These are phyloP conservation scores for Uloborus diversus DNA, from an alignment of 1,140 invertebrate species.

Conservation along the genomic window DNA sequence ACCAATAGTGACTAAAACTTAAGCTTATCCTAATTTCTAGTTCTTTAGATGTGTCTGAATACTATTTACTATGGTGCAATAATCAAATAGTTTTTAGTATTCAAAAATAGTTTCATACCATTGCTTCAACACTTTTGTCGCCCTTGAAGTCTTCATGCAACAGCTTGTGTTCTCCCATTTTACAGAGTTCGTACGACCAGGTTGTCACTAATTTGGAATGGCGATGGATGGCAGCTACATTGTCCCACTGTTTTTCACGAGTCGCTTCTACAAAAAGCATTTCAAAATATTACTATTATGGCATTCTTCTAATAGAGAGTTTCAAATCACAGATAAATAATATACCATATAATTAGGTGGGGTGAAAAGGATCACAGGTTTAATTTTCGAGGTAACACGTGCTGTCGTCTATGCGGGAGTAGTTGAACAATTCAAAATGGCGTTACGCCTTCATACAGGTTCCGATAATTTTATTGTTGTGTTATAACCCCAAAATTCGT, in stretches of 20 bases:
- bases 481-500: no score
- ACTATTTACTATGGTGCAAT: no score
- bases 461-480: no score
- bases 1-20: no score
- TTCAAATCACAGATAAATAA: not conserved
- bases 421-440: no score
- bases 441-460: no score
- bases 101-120: slow-evolving; percentile 61
- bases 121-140: slow-evolving; percentile 62
- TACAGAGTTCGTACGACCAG: slow-evolving; percentile 88
- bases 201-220: slow-evolving; percentile 80
- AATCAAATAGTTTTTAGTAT: not conserved
- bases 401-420: no score
- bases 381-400: no score
- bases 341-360: no score
- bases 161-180: slow-evolving; percentile 82
- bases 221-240: slow-evolving; percentile 84
- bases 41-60: no score
- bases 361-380: no score
- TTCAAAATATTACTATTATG: not conserved
- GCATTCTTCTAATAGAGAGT: not conserved
- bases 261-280: slow-evolving; percentile 63
- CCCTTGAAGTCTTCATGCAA: slow-evolving; percentile 67
- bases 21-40: no score
- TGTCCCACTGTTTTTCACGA: slow-evolving; percentile 78